Base-by-base conservation (phyloP, 1,140 invertebrate genomes). In the Daktulosphaira vitifoliae region DNA sequence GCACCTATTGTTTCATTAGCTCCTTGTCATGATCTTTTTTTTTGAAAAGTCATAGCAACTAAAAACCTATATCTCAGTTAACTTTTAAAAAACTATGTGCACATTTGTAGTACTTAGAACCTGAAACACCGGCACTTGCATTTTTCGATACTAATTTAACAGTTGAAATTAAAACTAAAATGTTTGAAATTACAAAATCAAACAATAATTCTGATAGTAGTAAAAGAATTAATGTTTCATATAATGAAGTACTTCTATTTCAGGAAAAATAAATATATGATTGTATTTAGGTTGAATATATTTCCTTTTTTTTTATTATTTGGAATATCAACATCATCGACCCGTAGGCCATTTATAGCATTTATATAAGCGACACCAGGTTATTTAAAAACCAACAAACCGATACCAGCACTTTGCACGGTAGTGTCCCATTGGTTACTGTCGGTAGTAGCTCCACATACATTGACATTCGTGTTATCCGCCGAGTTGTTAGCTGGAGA, bases 11-110 rank as follows among this genome's bases (percentile, higher is more conserved):
- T 56, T 0, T 22, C 42, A 1, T 44, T 29, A 23, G 67, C 66
- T 25, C 67, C 69, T 25, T 29, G 50, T 18, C 39, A 66, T 13
- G 52, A 69, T 53, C 65, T 69, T 20, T 49, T 39, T 52, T 69
- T 39, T 29, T 65, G 15, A 65, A 65, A 59, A 46, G 33, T 26
- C 22, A 65, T 1, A 1, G 44, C 18, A 20, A 54, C 18, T 67
- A 65, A 62, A 29, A 67, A 68, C 50, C 29, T 15, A 37, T 69
- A 20, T 64, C 59, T 22, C 20, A 39, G 44, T 20, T 44, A 37
- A 37, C 52, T 42, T 39, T 56, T 18, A 38, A 38, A 52, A 52
- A 26, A 25, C 23, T 52, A 29, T 18, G 50, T 52, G 50, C 8
- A 18, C 50, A 52, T n/a, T 37, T 52, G 15, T 52, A 25, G 50